These are phyloP conservation scores for Lottia gigantea DNA, from an alignment of 2,888 invertebrate species.

Conservation along the genomic window DNA sequence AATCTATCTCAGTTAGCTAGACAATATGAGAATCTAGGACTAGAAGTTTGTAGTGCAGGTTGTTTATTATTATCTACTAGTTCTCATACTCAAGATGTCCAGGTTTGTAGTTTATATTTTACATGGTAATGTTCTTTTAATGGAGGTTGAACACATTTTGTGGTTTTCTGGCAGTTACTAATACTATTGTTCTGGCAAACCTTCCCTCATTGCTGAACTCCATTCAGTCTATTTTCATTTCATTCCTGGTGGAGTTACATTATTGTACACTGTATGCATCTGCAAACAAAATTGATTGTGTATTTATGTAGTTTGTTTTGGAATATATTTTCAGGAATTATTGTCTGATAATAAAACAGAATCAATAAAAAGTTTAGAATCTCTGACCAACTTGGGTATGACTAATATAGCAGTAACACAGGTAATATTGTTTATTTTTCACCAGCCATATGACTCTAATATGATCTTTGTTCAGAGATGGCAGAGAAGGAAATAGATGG, in stretches of 20 bases:
- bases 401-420: conserved; percentile 8
- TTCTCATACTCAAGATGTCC: conserved; percentile 11
- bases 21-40: conserved; percentile 42
- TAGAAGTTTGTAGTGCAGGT: conserved; percentile 46
- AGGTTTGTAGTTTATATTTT: conserved; percentile 13
- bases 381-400: conserved; percentile 12
- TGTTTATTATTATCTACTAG: conserved; percentile 38
- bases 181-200: no score
- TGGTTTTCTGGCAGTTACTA: no score
- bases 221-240: no score
- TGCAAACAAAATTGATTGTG: no score
- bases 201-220: no score
- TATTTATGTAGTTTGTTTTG: no score
- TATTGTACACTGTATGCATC: neutral
- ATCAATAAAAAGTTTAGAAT: conserved; percentile 3
- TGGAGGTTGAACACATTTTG: no score
- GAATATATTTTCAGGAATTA: neutral
- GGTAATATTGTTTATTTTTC: neutral
- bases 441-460: no score
- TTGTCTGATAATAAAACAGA: conserved; percentile 7
- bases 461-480: no score
- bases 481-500: no score
- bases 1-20: conserved; percentile 37
- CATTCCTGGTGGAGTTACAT: no score
- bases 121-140: no score